phyloP scores from a whole-genome alignment of 2,113 vertebrate species.

The Macrotus californicus region DNA sequence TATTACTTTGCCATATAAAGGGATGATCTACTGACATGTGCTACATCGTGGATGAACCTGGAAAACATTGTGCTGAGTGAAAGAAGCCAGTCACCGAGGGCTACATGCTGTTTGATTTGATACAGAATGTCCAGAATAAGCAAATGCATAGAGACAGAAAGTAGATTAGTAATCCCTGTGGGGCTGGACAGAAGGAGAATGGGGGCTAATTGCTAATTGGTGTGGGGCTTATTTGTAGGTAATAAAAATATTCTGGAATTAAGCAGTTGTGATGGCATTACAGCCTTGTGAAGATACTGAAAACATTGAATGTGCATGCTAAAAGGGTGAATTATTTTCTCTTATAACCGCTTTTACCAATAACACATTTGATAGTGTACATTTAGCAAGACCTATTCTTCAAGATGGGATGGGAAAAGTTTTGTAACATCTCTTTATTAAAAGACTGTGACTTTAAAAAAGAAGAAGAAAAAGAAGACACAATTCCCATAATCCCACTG shows the following conservation, averaged over 20 bases:
- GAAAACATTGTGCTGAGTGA: neutral
- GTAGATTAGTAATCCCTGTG: neutral
- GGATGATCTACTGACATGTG: neutral
- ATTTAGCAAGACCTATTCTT: neutral
- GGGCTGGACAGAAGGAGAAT: neutral
- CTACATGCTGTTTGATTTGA: neutral
- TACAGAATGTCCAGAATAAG: neutral
- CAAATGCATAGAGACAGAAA: neutral
- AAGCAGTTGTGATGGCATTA: neutral
- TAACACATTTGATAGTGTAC: neutral
- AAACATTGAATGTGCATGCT: neutral
- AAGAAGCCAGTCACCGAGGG: neutral
- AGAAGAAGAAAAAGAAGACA: neutral
- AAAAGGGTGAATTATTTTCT: neutral
- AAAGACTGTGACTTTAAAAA: neutral
- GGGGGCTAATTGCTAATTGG: neutral
- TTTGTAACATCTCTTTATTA: neutral
- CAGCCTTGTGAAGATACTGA: neutral
- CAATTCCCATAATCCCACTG: neutral
- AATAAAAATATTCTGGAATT: neutral
- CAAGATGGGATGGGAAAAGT: neutral
- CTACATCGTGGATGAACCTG: neutral
- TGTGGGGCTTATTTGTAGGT: neutral
- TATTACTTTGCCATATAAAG: neutral
- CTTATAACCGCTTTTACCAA: neutral